Evolutionary conservation across 2,888 invertebrate genomes (phyloP), one percentile per base, ranked within the genome.

Genomic region (Penaeus monodon): DNA sequence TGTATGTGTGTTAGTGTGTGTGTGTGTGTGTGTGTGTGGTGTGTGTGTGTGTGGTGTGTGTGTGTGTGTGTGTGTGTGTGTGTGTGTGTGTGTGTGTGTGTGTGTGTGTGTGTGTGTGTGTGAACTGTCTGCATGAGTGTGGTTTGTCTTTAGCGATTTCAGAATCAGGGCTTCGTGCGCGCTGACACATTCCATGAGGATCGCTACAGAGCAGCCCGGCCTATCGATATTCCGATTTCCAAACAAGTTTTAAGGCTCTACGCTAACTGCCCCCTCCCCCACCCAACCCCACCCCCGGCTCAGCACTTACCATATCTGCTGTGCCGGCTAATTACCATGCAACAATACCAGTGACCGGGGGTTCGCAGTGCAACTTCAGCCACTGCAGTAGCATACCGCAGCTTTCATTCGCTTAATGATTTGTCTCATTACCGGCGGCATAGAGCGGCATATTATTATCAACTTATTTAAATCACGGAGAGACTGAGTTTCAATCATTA

Each of bases 401-500:
- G 27, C 57, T 63, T 27, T 57, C 74, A 24, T 14, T 24, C 68
- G 74, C n/a, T 74, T 74, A 74, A 64, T 82, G 82, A 82, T 82
- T 82, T 82, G 82, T 82, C 82, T 82, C 57, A 63, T 82, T 82
- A 74, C 73, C 73, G 74, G 74, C 64, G 64, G 49, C 49, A 63
- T 74, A 74, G 73, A 74, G 82, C 82, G 64, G 63, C 82, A 63
- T 82, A 74, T 82, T 74, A 82, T 82, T 82, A 82, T 82, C 82
- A 82, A 74, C 29, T 63, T 82, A 82, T 77, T 84, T 84, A 78
- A 78, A 68, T 66, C 57, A 79, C 84, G 24, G 49, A 66, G 70
- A 33, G 77, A 38, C 44, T 65, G 78, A 79, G 57, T 79, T 78
- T 84, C 84, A 84, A 84, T 84, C 84, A 84, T 24, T 68, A 68